These are phyloP conservation scores for Camarhynchus parvulus DNA, from an alignment of 2,113 vertebrate species.

Conservation along the genomic window DNA sequence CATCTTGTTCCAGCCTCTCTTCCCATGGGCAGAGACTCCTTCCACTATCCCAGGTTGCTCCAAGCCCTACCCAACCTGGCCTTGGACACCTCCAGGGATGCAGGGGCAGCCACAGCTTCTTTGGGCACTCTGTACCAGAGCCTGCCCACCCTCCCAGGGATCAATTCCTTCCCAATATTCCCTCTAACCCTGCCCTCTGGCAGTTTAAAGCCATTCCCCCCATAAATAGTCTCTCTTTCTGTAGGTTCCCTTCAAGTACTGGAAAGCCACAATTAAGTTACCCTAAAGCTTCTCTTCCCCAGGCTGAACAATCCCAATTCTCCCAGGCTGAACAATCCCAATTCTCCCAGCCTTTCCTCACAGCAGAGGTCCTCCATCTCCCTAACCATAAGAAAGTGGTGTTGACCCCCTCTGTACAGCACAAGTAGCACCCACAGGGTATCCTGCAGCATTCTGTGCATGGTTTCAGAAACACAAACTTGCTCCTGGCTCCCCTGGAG, in stretches of 20 bases:
- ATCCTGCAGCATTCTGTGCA: not conserved
- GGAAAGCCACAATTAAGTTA: not conserved
- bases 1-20: not conserved
- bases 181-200: not conserved
- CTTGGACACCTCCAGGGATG: not conserved
- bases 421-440: not conserved
- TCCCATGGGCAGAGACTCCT: not conserved
- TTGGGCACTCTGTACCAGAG: not conserved
- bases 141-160: accelerated
- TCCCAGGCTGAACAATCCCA: not conserved
- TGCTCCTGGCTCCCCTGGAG: not conserved
- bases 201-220: not conserved
- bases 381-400: not conserved
- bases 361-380: not conserved
- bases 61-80: not conserved
- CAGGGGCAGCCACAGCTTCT: not conserved
- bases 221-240: not conserved
- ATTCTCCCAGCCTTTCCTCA: not conserved
- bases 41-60: accelerated
- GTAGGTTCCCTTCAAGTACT: accelerated
- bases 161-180: accelerated
- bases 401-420: not conserved
- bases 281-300: not conserved
- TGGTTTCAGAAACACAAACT: not conserved
- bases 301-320: not conserved